A percentile compares a stretch with the other conserved stretches of the same genome.
Evolutionary conservation across 1,140 invertebrate species (phyloP).

Genomic region (Drosophila yakuba): DNA sequence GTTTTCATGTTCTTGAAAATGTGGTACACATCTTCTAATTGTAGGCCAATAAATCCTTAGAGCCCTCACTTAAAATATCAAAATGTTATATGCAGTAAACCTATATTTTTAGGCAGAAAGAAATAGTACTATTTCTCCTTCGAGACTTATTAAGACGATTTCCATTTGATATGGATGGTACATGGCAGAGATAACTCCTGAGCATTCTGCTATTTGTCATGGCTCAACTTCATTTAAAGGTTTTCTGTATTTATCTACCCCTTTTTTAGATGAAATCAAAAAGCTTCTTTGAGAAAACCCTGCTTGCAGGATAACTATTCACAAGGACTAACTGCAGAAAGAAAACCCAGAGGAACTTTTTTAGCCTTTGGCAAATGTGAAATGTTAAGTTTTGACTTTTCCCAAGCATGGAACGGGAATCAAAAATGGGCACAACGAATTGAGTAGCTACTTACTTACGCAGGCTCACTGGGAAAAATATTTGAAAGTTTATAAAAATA

Average conservation of each 20-base stretch:
- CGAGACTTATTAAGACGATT: conserved; percentile 4
- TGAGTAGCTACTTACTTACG: conserved; percentile 31
- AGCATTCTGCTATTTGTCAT: conserved; percentile 27
- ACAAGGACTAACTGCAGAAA: conserved; percentile 16
- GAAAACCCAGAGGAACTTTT: conserved; percentile 10
- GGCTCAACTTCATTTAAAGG: conserved; percentile 32
- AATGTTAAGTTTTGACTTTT: conserved; percentile 37
- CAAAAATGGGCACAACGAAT: conserved; percentile 22
- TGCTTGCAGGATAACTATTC: conserved; percentile 9
- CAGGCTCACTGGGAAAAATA: conserved; percentile 6
- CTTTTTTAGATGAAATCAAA: conserved; percentile 12
- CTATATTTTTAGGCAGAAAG: no score
- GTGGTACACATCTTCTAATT: neutral
- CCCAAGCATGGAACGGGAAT: neutral
- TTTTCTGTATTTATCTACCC: conserved; percentile 36
- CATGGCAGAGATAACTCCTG: conserved; percentile 25
- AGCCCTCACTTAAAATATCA: neutral
- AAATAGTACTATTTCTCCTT: neutral
- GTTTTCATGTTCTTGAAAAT: neutral
- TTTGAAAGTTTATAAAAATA: no score
- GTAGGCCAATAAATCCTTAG: neutral
- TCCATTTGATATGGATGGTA: conserved; percentile 23
- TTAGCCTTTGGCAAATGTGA: conserved; percentile 34
- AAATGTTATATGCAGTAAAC: no score
- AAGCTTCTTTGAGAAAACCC: conserved; percentile 8